phyloP scores from a whole-genome alignment of 2,113 vertebrate genomes.

The Seriola rivoliana region DNA sequence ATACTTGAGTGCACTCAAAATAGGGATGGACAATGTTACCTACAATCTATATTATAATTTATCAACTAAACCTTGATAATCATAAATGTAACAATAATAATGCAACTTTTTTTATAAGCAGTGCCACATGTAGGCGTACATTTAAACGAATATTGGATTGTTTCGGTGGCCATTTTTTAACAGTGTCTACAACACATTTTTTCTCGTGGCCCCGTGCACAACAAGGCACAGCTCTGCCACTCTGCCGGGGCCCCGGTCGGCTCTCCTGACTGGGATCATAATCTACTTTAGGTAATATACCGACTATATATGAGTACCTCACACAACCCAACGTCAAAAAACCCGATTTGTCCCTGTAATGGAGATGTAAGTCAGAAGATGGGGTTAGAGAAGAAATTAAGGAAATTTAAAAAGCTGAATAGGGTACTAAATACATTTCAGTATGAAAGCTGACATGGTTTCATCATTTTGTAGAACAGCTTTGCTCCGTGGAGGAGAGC shows the following conservation, averaged over 20 bases:
- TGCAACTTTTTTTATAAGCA: neutral
- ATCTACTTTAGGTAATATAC: no score
- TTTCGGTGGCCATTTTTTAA: no score
- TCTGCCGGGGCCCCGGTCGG: no score
- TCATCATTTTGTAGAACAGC: slow-evolving; percentile 48
- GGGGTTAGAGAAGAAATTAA: neutral
- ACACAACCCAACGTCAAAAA: no score
- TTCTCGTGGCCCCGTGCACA: no score
- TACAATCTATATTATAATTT: neutral
- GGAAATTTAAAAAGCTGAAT: slow-evolving; percentile 30
- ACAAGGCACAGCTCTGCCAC: no score
- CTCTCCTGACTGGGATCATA: no score
- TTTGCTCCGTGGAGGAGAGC: slow-evolving; percentile 24
- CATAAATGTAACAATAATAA: neutral
- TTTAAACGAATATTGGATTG: no score
- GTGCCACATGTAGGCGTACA: no score
- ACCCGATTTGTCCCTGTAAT: neutral
- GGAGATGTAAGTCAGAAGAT: neutral
- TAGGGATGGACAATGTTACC: neutral
- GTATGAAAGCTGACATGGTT: slow-evolving; percentile 64
- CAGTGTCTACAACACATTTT: no score
- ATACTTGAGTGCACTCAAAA: neutral
- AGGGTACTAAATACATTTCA: slow-evolving; percentile 52
- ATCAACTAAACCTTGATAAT: neutral
- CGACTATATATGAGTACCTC: no score